These are phyloP conservation scores for Microplitis deprimator DNA, from an alignment of 2,888 invertebrate genomes.

Conservation along the genomic window DNA sequence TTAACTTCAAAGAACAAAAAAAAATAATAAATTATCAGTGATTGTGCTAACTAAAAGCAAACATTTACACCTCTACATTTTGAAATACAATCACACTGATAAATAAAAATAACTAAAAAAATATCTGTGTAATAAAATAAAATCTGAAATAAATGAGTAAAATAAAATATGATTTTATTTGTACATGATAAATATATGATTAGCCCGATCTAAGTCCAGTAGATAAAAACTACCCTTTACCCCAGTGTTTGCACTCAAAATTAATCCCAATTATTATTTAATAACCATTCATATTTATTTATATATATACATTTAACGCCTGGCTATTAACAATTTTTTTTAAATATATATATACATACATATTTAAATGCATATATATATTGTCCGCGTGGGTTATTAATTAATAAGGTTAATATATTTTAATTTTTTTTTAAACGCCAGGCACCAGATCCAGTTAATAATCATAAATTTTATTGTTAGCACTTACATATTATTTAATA, in stretches of 20 bases:
- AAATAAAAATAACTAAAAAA: conserved; percentile 19
- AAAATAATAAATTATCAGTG: background rate
- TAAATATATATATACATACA: no score
- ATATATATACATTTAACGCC: conserved; percentile 44
- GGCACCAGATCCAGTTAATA: background rate
- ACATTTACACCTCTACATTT: background rate
- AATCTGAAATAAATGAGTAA: conserved; percentile 31
- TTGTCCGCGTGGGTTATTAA: background rate
- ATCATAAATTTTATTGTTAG: background rate
- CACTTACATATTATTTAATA: background rate
- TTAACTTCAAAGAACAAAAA: background rate
- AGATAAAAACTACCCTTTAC: conserved; percentile 56
- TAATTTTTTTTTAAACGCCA: background rate
- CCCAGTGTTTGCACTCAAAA: conserved; percentile 65
- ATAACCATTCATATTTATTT: conserved; percentile 19
- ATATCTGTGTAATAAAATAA: conserved; percentile 7
- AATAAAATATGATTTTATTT: conserved; percentile 24
- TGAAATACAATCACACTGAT: conserved; percentile 15
- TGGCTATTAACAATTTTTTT: conserved; percentile 15
- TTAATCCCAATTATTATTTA: conserved; percentile 38
- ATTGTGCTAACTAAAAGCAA: conserved; percentile 10
- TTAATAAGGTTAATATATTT: background rate
- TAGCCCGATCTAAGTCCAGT: background rate
- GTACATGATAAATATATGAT: conserved; percentile 22
- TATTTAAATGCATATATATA: background rate